Percentiles rank a stretch among this genome's conserved stretches.
Conservation (phyloP, 1,140 invertebrate genomes). For the Apocrypta bakeri region DNA sequence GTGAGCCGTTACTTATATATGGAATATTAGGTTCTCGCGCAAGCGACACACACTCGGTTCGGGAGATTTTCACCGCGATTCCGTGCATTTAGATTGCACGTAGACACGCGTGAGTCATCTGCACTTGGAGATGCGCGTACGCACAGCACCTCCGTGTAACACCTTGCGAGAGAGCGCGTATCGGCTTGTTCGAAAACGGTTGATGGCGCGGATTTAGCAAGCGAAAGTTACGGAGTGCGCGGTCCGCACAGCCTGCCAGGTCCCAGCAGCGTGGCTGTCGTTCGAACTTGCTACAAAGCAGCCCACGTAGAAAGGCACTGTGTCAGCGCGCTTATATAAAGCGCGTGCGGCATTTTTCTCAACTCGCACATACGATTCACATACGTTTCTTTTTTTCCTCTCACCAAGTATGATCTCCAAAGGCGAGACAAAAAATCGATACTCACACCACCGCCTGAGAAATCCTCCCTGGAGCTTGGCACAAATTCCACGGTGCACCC, state of each 20-base stretch:
- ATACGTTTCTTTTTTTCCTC: too few relatives aligned
- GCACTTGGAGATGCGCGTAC: not conserved
- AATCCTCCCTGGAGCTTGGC: constrained; percentile 71
- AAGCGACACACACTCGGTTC: too few relatives aligned
- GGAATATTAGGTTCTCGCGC: too few relatives aligned
- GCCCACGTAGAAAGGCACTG: not conserved
- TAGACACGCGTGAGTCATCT: too few relatives aligned
- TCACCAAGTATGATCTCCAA: too few relatives aligned
- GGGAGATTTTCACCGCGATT: too few relatives aligned
- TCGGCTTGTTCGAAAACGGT: not conserved
- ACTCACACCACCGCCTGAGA: constrained; percentile 72
- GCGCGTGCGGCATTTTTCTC: not conserved
- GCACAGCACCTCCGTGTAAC: too few relatives aligned
- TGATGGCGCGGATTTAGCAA: not conserved
- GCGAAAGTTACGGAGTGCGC: not conserved
- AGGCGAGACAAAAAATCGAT: not conserved
- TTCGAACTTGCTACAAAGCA: not conserved
- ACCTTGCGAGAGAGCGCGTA: too few relatives aligned
- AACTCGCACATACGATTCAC: too few relatives aligned
- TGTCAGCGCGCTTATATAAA: constrained; percentile 1
- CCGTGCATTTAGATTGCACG: too few relatives aligned
- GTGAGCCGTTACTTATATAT: too few relatives aligned
- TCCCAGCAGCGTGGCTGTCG: not conserved
- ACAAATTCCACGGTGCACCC: constrained; percentile 71
- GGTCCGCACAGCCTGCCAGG: too few relatives aligned